phyloP scores from a whole-genome alignment of 2,113 vertebrate species.

The Daubentonia madagascariensis region DNA sequence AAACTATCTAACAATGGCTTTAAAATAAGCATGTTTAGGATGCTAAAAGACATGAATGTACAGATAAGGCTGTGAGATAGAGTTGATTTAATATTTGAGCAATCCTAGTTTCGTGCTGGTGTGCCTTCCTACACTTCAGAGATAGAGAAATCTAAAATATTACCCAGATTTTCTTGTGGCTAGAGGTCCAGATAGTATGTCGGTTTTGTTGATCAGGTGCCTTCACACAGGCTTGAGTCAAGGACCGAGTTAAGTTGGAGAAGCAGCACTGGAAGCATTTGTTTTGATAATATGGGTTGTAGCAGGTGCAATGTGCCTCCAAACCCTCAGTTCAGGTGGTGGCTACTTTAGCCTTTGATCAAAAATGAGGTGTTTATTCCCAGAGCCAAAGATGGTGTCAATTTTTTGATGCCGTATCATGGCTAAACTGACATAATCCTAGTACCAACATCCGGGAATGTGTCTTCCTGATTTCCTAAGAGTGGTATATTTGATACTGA shows the following conservation, averaged over 20 bases:
- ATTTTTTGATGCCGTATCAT: background rate
- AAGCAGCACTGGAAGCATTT: accelerated
- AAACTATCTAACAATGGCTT: background rate
- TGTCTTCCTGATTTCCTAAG: background rate
- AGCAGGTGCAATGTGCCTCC: background rate
- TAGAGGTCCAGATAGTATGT: background rate
- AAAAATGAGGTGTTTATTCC: background rate
- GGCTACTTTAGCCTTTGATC: background rate
- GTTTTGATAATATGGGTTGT: background rate
- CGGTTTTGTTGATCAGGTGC: background rate
- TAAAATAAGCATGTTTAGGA: background rate
- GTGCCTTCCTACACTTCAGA: background rate
- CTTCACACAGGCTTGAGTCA: background rate
- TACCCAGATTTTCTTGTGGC: background rate
- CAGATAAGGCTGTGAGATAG: background rate
- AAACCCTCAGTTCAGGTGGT: background rate
- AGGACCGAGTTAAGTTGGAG: background rate
- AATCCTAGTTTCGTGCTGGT: background rate
- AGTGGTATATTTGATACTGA: accelerated
- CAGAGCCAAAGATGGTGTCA: background rate
- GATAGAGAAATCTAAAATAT: background rate
- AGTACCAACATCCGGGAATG: background rate
- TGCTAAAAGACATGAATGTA: background rate
- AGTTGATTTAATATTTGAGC: background rate
- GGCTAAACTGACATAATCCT: no score